Base-by-base conservation (phyloP, 2,888 invertebrate species). In the Encarsia formosa region DNA sequence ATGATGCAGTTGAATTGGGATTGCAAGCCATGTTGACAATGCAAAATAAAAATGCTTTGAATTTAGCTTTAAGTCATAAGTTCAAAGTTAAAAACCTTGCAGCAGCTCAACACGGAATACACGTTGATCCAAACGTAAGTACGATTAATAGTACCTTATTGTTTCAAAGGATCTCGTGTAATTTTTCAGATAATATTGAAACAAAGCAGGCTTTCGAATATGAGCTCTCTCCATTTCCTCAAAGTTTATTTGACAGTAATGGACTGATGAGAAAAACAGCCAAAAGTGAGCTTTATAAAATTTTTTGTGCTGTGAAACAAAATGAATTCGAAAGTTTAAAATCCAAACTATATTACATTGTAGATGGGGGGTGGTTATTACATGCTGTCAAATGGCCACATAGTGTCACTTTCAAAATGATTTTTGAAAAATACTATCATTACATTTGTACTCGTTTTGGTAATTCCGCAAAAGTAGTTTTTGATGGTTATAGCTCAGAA, bases 101-200 rank as follows among this genome's bases (percentile, higher is more conserved):
- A 22, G 16, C 46, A 2, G 56, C 31, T 1, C 11, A 9, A 2
- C 11, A 4, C 5, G 24, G n/a, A n/a, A 24, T 40, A 8, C 24
- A 24, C 6, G 24, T n/a, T 26, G 34, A 54, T n/a, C 29, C 23
- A 37, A 34, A 56, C 32, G 37, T 42, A 38, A 9, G 8, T 11
- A 26, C 15, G 6, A 49, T 65, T 13, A 59, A 66, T 43, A 55
- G 63, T 24, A 26, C 55, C 2, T 38, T 59, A 18, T 37, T 65
- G 6, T 66, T 66, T 42, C 60, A 63, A 43, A 39, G 61, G 41
- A 59, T 66, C 31, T 59, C 56, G 19, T 51, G 59, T n/a, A 8
- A 51, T 18, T 58, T 60, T 24, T 24, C 52, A n/a, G 52, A 65
- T 44, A 54, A 55, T 40, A 54, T 56, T 9, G 39, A 60, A 18